Percentiles rank a stretch among this genome's conserved stretches.
Evolutionary conservation across 2,797 vertebrate species (phyloP).

Genomic region (Poeciliopsis gracilis): DNA sequence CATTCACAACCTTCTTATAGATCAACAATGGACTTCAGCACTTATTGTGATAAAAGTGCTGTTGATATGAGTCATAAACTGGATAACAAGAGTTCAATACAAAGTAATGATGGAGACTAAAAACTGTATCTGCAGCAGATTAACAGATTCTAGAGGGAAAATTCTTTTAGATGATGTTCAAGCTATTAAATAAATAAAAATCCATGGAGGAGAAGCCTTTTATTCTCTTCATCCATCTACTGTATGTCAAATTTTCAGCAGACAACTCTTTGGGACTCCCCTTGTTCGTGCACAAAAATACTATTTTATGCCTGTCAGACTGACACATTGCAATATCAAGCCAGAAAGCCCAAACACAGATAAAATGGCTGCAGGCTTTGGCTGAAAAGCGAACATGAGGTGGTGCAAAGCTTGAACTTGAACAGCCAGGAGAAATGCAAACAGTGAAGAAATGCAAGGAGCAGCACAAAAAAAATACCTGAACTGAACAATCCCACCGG

Average conservation of each 20-base stretch:
- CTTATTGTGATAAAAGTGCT: not conserved
- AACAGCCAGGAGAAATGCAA: not conserved
- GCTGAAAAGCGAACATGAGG: not conserved
- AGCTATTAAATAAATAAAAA: not conserved
- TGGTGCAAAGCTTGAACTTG: not conserved
- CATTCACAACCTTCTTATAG: not conserved
- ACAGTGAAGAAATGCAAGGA: not conserved
- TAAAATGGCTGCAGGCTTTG: not conserved
- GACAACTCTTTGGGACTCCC: not conserved
- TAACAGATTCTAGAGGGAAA: not conserved
- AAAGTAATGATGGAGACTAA: not conserved
- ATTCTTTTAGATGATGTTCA: not conserved
- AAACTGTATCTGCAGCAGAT: not conserved
- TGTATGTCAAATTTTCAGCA: not conserved
- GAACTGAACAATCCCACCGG: not conserved
- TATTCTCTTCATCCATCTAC: not conserved
- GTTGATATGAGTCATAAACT: not conserved
- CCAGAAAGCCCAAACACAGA: not conserved
- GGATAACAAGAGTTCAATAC: not conserved
- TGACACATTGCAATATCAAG: not conserved
- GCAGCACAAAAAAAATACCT: not conserved
- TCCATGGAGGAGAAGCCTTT: not conserved
- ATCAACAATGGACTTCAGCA: not conserved
- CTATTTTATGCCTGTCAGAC: slow-evolving; percentile 1
- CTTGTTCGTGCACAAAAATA: slow-evolving; percentile 1